phyloP scores from a whole-genome alignment of 2,797 vertebrate species.

The Pseudochaenichthys georgianus region DNA sequence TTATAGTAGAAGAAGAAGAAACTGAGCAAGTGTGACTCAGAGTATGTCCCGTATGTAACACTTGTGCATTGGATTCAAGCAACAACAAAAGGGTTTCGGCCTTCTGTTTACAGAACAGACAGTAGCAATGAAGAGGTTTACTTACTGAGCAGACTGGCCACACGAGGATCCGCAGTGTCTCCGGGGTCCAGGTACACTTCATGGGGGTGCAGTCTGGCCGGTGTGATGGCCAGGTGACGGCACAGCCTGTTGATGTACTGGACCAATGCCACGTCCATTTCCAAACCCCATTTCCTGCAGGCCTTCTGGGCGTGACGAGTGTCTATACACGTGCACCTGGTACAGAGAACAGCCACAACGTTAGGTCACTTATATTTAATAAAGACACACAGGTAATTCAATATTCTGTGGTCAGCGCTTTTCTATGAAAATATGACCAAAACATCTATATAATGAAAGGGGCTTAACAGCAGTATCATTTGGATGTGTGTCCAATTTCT shows the following conservation, averaged over 20 bases:
- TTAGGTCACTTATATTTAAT: constrained; percentile 5
- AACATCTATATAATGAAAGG: background rate
- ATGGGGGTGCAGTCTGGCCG: constrained; percentile 94
- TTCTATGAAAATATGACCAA: background rate
- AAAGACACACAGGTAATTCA: background rate
- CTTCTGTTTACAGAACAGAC: background rate
- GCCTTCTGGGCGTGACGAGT: constrained; percentile 95
- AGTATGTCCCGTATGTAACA: background rate
- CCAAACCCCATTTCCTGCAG: constrained; percentile 94
- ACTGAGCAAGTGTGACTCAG: background rate
- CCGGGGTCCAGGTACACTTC: constrained; percentile 95
- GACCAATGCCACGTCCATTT: constrained; percentile 96
- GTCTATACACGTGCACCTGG: constrained; percentile 90
- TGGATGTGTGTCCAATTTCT: too few relatives aligned
- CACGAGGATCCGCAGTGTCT: constrained; percentile 91
- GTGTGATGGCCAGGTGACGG: constrained; percentile 96
- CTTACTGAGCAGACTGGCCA: constrained; percentile 92
- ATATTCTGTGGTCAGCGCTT: background rate
- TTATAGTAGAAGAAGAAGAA: background rate
- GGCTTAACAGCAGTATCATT: too few relatives aligned
- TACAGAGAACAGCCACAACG: constrained; percentile 11
- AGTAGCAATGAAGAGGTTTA: constrained; percentile 3
- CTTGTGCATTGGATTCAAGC: background rate
- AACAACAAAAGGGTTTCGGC: too few relatives aligned
- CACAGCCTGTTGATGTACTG: constrained; percentile 96